Evolutionary conservation across 1,140 invertebrate genomes (phyloP), one percentile per base, ranked within the genome.

Genomic region (Halyomorpha halys): DNA sequence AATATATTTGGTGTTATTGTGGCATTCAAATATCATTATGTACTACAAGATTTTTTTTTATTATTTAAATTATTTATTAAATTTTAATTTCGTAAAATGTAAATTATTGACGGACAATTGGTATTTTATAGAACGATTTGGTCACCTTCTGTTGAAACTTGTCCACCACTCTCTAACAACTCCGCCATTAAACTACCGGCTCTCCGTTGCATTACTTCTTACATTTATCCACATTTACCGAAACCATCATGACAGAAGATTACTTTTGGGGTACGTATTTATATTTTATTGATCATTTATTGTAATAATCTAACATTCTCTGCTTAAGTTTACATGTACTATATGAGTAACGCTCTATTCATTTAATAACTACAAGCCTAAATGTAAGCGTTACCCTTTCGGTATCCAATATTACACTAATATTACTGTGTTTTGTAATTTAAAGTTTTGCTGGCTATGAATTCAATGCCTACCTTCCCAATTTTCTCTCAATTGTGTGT

Each of bases 201-300:
- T 18, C n/a, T 18, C 11, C 47, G 47, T 49, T 18, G n/a, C 21
- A 49, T 21, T 19, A 18, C n/a, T 21, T 21, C 21, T 21, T 18
- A 1, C 47, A 49, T 2, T 49, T 56, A 62, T 62, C 65, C 21
- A 18, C 39, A 19, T 30, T 51, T 62, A 53, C 61, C 19, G 8
- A 23, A 14, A n/a, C 14, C 64, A 72, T 23, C 63, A 72, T 72
- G 71, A 71, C 71, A 53, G 71, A 72, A 68, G 71, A 72, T 49
- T 72, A 71, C 51, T 71, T 72, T 61, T 72, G 70, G 70, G 71
- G 71, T 72, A 67, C 70, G 65, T 70, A 62, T 65, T 62, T 47
- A 0, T 44, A 15, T 44, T 23, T 13, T 14, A 18, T 44, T 45
- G 2, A 11, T 44, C 21, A 19, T 54, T 51, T 47, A 63, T 1